Percentiles rank a stretch among this genome's conserved stretches.
Evolutionary conservation across 2,113 vertebrate species (phyloP).

Genomic region (Notothenia rossii): DNA sequence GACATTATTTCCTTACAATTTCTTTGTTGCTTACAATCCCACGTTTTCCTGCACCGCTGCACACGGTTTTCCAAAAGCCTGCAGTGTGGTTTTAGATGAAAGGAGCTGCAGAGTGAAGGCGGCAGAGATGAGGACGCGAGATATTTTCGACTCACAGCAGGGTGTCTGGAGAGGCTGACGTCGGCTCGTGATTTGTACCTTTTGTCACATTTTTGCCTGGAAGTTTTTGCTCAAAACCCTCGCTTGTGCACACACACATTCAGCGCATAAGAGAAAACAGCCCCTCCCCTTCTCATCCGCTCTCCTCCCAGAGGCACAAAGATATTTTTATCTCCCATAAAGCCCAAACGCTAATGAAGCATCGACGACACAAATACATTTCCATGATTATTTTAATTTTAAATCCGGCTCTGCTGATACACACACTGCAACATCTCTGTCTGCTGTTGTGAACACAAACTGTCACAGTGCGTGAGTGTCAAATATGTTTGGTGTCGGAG

Average conservation of each 20-base stretch:
- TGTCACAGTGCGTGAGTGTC: conserved; percentile 12
- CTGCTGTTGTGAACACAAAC: conserved; percentile 7
- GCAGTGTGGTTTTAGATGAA: conserved; percentile 10
- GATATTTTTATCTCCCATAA: conserved; percentile 79
- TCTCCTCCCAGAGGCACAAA: conserved; percentile 68
- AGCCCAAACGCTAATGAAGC: conserved; percentile 76
- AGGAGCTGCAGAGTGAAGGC: conserved; percentile 2
- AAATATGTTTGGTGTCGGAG: neutral
- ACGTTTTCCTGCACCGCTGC: neutral
- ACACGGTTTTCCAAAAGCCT: neutral
- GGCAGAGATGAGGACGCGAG: conserved; percentile 29
- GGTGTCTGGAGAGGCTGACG: conserved; percentile 46
- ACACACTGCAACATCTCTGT: neutral
- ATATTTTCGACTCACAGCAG: conserved; percentile 59
- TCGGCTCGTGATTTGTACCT: conserved; percentile 41
- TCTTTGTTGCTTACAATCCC: neutral
- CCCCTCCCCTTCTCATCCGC: conserved; percentile 45
- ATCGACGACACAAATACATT: conserved; percentile 62
- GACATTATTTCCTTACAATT: neutral
- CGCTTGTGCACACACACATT: neutral
- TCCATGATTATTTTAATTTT: conserved; percentile 41
- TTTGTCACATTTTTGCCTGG: conserved; percentile 28
- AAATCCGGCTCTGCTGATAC: conserved; percentile 24
- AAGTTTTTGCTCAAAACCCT: conserved; percentile 13
- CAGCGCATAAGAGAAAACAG: neutral